Base-by-base conservation (phyloP, 2,888 invertebrate genomes). In the Cantharis rustica region DNA sequence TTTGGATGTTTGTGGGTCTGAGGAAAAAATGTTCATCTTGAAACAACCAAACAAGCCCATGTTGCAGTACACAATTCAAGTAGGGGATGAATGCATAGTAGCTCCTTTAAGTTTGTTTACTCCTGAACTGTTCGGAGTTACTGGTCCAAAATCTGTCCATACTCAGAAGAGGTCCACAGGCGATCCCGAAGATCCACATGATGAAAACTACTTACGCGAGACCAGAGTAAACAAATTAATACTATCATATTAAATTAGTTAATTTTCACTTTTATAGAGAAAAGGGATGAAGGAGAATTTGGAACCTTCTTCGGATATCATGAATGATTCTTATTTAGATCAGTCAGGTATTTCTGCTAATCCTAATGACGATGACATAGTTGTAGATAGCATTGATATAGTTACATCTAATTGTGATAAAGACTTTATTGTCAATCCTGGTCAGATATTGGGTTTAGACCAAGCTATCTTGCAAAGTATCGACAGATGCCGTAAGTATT, bases 131-230 rank as follows among this genome's bases (percentile, higher is more conserved):
- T 91, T 98, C 17, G 95, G 94, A 84, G 93, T 97, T 15, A 97
- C 97, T 0, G 96, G 96, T 0, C 86, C 89, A 0, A 95, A 96
- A 86, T 89, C 89, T 26, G 93, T 94, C 1, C 93, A 94, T 82
- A 93, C 93, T 11, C 96, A 96, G 84, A 93, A 91, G 81, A 87
- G 92, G 64, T 91, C 90, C 61, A 89, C 90, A 69, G 93, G 96
- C 3, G 97, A 98, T 85, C 93, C 97, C 0, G 96, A 97, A 87
- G 98, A 98, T 89, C 97, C 97, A 2, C 96, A 96, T 86, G 98
- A 98, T 89, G 96, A 96, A 13, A 95, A 95, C 85, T 98, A 96
- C 86, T 89, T 98, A 11, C 90, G 96, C 79, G 98, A 98, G 89
- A 98, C 96, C 0, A 94, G 96, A 80, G 92, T 92, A 86, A 11